Evolutionary conservation across 2,797 vertebrate genomes (phyloP).

Genomic region (Strix occidentalis): DNA sequence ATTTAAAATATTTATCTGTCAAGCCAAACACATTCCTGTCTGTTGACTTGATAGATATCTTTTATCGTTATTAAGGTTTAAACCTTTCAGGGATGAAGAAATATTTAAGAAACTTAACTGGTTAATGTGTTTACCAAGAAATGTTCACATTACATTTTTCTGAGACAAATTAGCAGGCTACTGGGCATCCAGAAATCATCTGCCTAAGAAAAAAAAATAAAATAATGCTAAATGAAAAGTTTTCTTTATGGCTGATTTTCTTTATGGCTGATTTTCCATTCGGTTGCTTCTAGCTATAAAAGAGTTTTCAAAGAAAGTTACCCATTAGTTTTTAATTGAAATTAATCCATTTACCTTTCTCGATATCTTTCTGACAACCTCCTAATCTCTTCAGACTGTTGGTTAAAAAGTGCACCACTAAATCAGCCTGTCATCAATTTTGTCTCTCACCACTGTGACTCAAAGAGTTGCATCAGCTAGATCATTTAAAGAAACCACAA

Average conservation of each 20-base stretch:
- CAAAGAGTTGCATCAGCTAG: conserved; percentile 49
- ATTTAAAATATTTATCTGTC: conserved; percentile 30
- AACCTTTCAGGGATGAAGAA: conserved; percentile 24
- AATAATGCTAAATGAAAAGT: conserved; percentile 10
- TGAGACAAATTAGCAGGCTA: conserved; percentile 15
- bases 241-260: background rate
- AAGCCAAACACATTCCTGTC: conserved; percentile 7
- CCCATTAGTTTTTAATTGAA: conserved; percentile 60
- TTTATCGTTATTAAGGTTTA: conserved; percentile 37
- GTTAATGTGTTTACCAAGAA: conserved; percentile 30
- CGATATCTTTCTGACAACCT: conserved; percentile 67
- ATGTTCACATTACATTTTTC: conserved; percentile 32
- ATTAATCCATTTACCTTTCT: conserved; percentile 66
- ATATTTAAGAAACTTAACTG: conserved; percentile 38
- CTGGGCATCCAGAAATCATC: background rate
- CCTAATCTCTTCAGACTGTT: conserved; percentile 70
- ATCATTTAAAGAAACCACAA: conserved; percentile 63
- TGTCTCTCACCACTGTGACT: conserved; percentile 65
- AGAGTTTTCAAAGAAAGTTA: conserved; percentile 39
- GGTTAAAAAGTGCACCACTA: conserved; percentile 62
- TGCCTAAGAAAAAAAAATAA: background rate
- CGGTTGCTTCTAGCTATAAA: background rate
- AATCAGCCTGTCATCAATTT: conserved; percentile 73
- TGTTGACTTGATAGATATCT: conserved; percentile 1
- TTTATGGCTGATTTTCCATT: conserved; percentile 20